A percentile compares a stretch with the other conserved stretches of the same genome.
Conservation (phyloP, 2,113 vertebrate genomes). For the Scomber japonicus region DNA sequence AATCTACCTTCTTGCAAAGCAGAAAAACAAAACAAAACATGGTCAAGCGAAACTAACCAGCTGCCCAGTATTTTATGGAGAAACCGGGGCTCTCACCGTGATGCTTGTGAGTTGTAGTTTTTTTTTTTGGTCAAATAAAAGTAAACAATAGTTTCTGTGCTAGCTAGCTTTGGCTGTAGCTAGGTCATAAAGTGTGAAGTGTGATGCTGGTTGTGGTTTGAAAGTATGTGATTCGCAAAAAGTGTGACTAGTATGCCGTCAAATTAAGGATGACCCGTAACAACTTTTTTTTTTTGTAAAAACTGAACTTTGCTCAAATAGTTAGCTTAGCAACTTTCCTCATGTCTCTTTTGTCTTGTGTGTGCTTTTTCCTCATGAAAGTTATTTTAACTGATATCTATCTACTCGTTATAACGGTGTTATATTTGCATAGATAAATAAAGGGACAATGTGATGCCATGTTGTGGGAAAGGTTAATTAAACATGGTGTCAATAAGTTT, state of each 20-base stretch:
- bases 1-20: constrained; percentile 35
- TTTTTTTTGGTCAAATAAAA: constrained; percentile 10
- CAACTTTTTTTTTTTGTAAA: not conserved
- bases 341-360: constrained; percentile 52
- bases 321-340: constrained; percentile 71
- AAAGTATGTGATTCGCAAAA: constrained; percentile 17
- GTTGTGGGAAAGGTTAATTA: not conserved
- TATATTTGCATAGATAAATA: not conserved
- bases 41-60: constrained; percentile 48
- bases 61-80: constrained; percentile 15
- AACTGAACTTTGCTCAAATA: constrained; percentile 14
- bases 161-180: constrained; percentile 26
- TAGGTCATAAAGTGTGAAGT: not conserved
- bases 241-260: not conserved
- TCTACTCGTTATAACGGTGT: not conserved
- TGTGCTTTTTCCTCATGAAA: constrained; percentile 27
- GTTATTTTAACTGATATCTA: not conserved
- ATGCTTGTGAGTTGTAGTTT: constrained; percentile 73
- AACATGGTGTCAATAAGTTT: not conserved
- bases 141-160: constrained; percentile 20
- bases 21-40: constrained; percentile 30
- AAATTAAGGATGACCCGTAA: not conserved
- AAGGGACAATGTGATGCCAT: not conserved
- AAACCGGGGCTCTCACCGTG: constrained; percentile 40
- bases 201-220: constrained; percentile 16